Base-by-base conservation (phyloP, 1,140 invertebrate genomes). In the Arion vulgaris region DNA sequence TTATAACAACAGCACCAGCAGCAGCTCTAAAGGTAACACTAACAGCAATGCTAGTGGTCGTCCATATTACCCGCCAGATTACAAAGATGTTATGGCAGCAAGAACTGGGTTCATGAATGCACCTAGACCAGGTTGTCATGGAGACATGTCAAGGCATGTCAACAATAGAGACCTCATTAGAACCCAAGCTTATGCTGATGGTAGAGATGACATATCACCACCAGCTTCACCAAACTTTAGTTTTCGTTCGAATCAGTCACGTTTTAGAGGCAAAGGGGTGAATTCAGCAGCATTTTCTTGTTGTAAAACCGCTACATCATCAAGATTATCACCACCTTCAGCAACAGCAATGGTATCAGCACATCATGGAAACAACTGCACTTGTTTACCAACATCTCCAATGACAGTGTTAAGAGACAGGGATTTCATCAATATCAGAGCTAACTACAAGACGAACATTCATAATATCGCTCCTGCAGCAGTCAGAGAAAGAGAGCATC, bases 41-140 rank as follows among this genome's bases (percentile, higher is more conserved):
- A 74, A 39, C 72, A 74, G 72, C 36, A 32, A 13, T 41, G 72
- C 9, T 57, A 23, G 51, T 57, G 51, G 51, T 4, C 51, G 26
- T 57, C n/a, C 39, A 1, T 32, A 36, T 41, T 13, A 39, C 1
- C 72, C 72, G 23, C 72, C 72, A 39, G 36, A 5, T 41, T 74
- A 74, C 72, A 39, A 49, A 49, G 72, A 74, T 26, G 72, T 74
- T 17, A 74, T 74, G 72, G 72, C 72, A 32, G 72, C 72, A 28
- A 74, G 72, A 41, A 74, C 41, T 49, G 72, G 72, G n/a, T 74
- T 45, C 39, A 41, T 9, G 1, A 39, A 9, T 2, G 15, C 26
- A 26, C 19, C 26, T 4, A 7, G 51, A 57, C 51, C 51, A 57
- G 51, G 51, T 23, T 15, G 51, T 2, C 51, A 57, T 57, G 51